Base-by-base conservation (phyloP, 2,888 invertebrate species). In the Clusia tigrina region DNA sequence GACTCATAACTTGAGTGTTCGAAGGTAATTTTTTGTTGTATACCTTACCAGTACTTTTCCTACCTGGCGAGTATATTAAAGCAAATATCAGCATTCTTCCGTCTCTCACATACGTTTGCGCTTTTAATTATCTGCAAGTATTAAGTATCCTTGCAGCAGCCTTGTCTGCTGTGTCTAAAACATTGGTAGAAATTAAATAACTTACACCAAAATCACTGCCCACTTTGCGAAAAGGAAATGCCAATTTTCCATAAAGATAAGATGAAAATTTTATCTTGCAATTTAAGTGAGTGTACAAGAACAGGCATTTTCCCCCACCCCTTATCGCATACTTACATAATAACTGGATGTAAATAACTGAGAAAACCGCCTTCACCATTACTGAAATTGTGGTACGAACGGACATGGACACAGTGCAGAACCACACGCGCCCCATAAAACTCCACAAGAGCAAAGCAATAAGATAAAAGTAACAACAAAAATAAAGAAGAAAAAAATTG, bases 331-430 rank as follows among this genome's bases (percentile, higher is more conserved):
- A 65, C 65, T 67, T 60, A 66, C 67, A 62, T 64, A 67, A 62
- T 64, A 67, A 66, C 62, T 58, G 65, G 67, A 65, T 69, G 64
- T 68, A 68, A 68, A 68, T 68, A 65, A 65, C 68, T 64, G 67
- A 65, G 37, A 61, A 63, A 54, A 46, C 54, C 53, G 58, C 22
- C 52, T 46, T 38, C 53, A 22, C 10, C 42, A 24, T 17, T 23
- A 22, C 18, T 52, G 22, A 48, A 18, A 48, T 20, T 15, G 22
- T 9, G n/a, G 42, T n/a, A n/a, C 42, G 42, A 6, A 32, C 12
- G 32, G 32, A 12, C 12, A 32, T 32, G 32, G 32, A 12, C 6
- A 32, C 22, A 24, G 22, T 12, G 37, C 48, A 55, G 58, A 55
- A 48, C 51, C 55, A 37, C 58, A 54, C 54, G 58, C 48, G 65